phyloP scores from a whole-genome alignment of 1,140 invertebrate genomes.

The Calosoma granatense region DNA sequence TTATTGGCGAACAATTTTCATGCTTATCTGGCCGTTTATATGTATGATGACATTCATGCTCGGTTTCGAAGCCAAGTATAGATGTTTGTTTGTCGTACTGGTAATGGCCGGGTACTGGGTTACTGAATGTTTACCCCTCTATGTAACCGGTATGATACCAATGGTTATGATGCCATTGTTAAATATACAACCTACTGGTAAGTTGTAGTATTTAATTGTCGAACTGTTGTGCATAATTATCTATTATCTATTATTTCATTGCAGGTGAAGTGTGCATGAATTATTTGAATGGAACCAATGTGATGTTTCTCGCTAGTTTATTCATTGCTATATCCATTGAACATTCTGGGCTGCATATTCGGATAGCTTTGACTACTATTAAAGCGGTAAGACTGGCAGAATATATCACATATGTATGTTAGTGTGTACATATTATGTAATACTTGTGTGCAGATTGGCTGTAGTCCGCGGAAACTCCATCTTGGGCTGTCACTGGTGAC shows the following conservation, averaged over 20 bases:
- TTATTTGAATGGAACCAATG: slow-evolving; percentile 48
- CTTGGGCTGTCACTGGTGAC: slow-evolving; percentile 43
- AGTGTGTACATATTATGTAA: background rate
- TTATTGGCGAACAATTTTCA: slow-evolving; percentile 32
- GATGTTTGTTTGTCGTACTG: slow-evolving; percentile 50
- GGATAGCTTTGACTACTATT: slow-evolving; percentile 49
- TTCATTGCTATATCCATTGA: slow-evolving; percentile 54
- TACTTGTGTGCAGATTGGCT: background rate
- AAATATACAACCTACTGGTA: slow-evolving; percentile 36
- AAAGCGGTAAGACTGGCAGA: background rate
- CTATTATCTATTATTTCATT: background rate
- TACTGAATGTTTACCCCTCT: slow-evolving; percentile 51
- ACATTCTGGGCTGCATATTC: slow-evolving; percentile 49
- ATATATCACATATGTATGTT: no score
- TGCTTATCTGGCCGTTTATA: slow-evolving; percentile 28
- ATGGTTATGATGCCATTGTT: slow-evolving; percentile 51
- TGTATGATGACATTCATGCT: slow-evolving; percentile 28
- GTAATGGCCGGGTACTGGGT: slow-evolving; percentile 57
- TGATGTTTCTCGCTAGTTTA: slow-evolving; percentile 46
- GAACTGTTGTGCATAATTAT: background rate
- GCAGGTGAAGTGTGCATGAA: slow-evolving; percentile 27
- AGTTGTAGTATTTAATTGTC: background rate
- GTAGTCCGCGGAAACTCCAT: slow-evolving; percentile 29
- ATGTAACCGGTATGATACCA: slow-evolving; percentile 55
- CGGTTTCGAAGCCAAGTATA: slow-evolving; percentile 24